Conservation (phyloP, 2,113 vertebrate genomes). For the Equus przewalskii region DNA sequence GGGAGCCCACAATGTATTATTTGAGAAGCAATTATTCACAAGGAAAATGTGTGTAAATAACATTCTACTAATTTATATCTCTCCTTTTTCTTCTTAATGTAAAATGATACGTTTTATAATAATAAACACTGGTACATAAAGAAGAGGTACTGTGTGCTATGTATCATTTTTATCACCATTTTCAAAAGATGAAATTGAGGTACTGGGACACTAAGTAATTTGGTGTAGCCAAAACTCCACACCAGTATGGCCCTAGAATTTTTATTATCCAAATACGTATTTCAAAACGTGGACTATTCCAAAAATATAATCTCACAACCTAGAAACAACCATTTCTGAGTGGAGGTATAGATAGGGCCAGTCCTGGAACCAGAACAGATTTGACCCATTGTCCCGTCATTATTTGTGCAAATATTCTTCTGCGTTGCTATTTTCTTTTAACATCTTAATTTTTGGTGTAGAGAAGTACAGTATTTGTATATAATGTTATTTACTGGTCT, state of each 20-base stretch:
- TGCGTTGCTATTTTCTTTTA: neutral
- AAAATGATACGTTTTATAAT: neutral
- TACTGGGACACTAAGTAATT: neutral
- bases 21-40: neutral
- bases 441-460: neutral
- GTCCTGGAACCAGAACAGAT: neutral
- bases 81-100: neutral
- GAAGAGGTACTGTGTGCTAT: neutral
- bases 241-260: neutral
- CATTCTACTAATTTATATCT: constrained; percentile 2
- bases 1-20: neutral
- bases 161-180: neutral
- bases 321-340: neutral
- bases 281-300: neutral
- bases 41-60: neutral
- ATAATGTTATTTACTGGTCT: neutral
- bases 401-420: neutral
- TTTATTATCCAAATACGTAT: neutral
- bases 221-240: neutral
- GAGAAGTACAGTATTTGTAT: neutral
- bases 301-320: neutral
- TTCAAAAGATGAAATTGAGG: constrained; percentile 20
- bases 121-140: neutral
- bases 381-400: neutral
- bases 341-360: neutral